Evolutionary conservation across 2,888 invertebrate genomes (phyloP).

Genomic region (Cyaniris semiargus): DNA sequence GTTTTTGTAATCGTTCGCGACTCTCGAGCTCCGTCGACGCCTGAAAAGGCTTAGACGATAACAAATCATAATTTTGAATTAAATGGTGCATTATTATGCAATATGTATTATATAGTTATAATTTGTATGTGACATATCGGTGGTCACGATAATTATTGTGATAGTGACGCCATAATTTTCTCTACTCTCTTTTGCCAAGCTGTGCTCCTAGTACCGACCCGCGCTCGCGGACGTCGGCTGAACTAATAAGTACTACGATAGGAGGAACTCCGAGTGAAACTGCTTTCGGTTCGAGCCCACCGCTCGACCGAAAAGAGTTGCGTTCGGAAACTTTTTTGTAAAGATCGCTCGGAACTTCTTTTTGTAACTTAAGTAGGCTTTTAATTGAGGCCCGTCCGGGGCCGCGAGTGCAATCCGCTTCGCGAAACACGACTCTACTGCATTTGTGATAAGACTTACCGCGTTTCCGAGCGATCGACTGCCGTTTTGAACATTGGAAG

Average conservation of each 20-base stretch:
- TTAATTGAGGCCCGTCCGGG: slow-evolving; percentile 45
- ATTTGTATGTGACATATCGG: slow-evolving; percentile 21
- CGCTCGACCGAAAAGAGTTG: slow-evolving; percentile 27
- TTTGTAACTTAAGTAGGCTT: slow-evolving; percentile 51
- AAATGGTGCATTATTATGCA: slow-evolving; percentile 23
- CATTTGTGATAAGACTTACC: slow-evolving; percentile 63
- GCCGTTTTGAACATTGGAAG: slow-evolving; percentile 42
- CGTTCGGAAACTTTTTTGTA: slow-evolving; percentile 30
- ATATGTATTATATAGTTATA: slow-evolving; percentile 31
- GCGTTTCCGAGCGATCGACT: slow-evolving; percentile 51
- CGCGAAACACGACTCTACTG: slow-evolving; percentile 54
- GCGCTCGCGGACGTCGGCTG: slow-evolving; percentile 30
- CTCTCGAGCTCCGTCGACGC: background rate
- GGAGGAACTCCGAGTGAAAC: slow-evolving; percentile 10
- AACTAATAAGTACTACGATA: slow-evolving; percentile 29
- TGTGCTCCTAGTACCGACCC: slow-evolving; percentile 29
- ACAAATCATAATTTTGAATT: slow-evolving; percentile 21
- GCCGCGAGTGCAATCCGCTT: slow-evolving; percentile 42
- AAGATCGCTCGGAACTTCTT: slow-evolving; percentile 48
- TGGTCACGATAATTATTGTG: slow-evolving; percentile 21
- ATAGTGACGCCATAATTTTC: slow-evolving; percentile 30
- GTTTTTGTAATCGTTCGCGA: slow-evolving; percentile 9
- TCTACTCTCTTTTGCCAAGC: slow-evolving; percentile 31
- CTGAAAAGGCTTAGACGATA: background rate
- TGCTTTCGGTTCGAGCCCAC: slow-evolving; percentile 19